phyloP scores from a whole-genome alignment of 2,888 invertebrate species.

The Allygus modestus region DNA sequence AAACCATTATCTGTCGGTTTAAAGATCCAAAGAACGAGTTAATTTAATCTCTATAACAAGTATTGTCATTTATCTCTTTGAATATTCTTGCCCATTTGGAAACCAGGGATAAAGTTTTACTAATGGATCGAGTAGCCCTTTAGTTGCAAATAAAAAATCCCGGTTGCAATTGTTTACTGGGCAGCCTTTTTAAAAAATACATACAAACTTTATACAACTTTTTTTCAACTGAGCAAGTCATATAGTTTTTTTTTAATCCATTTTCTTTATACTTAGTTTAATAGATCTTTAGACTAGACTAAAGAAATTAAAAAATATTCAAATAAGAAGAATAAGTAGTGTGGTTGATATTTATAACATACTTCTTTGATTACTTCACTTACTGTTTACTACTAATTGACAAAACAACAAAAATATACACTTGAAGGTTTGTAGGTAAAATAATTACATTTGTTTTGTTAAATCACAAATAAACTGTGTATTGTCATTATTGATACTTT shows the following conservation, averaged over 20 bases:
- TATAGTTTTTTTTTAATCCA: background rate
- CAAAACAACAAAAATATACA: background rate
- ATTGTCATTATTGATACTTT: too few relatives aligned
- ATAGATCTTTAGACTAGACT: background rate
- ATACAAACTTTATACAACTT: too few relatives aligned
- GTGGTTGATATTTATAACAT: slow-evolving; percentile 7
- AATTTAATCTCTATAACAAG: background rate
- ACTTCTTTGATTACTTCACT: background rate
- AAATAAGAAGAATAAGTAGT: slow-evolving; percentile 10
- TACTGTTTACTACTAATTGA: slow-evolving; percentile 22
- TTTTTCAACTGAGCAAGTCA: background rate
- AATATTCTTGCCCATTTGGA: background rate
- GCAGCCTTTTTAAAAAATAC: too few relatives aligned
- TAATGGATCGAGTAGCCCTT: too few relatives aligned
- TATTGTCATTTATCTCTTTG: background rate
- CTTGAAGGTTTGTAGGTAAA: slow-evolving; percentile 53
- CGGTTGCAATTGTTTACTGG: too few relatives aligned
- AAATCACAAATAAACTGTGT: too few relatives aligned
- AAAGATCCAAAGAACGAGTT: background rate
- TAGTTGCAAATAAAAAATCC: too few relatives aligned
- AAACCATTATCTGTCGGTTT: background rate
- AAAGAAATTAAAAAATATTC: slow-evolving; percentile 22
- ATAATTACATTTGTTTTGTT: slow-evolving; percentile 13
- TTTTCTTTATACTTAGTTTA: background rate
- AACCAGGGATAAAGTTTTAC: too few relatives aligned